These are phyloP conservation scores for Lophius piscatorius DNA, from an alignment of 2,113 vertebrate genomes.

Conservation along the genomic window DNA sequence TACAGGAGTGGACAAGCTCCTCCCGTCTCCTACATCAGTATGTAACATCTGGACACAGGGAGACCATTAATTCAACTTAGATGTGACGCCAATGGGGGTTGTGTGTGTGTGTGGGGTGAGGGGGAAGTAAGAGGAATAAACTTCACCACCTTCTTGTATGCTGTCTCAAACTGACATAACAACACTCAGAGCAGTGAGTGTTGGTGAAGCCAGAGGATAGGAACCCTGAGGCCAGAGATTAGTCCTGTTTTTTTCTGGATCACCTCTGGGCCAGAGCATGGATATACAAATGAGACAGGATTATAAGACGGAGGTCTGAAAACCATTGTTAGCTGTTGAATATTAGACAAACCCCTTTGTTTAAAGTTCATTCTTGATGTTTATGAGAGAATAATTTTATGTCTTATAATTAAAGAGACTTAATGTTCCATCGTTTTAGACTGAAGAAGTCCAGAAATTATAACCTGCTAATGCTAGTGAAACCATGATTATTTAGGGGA, in stretches of 20 bases:
- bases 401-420: no score
- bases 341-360: constrained; percentile 18
- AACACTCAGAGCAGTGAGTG: not conserved
- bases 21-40: constrained; percentile 63
- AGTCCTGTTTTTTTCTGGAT: constrained; percentile 35
- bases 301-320: constrained; percentile 25
- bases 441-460: no score
- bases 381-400: not conserved
- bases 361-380: constrained; percentile 8
- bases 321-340: constrained; percentile 27
- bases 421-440: no score
- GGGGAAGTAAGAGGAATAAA: constrained; percentile 52
- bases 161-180: constrained; percentile 7
- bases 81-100: constrained; percentile 52
- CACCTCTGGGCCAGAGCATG: constrained; percentile 22
- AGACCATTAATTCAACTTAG: constrained; percentile 73
- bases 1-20: constrained; percentile 49
- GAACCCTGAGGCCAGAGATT: constrained; percentile 3
- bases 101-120: constrained; percentile 8
- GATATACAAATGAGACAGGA: constrained; percentile 30
- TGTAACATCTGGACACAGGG: constrained; percentile 79
- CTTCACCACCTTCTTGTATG: constrained; percentile 14
- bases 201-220: not conserved
- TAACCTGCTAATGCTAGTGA: no score
- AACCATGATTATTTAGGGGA: no score